Percentiles rank a stretch among this genome's conserved stretches.
These are phyloP conservation scores for Eueremaeus valkanovi DNA, from an alignment of 2,888 invertebrate species.

Conservation along the genomic window DNA sequence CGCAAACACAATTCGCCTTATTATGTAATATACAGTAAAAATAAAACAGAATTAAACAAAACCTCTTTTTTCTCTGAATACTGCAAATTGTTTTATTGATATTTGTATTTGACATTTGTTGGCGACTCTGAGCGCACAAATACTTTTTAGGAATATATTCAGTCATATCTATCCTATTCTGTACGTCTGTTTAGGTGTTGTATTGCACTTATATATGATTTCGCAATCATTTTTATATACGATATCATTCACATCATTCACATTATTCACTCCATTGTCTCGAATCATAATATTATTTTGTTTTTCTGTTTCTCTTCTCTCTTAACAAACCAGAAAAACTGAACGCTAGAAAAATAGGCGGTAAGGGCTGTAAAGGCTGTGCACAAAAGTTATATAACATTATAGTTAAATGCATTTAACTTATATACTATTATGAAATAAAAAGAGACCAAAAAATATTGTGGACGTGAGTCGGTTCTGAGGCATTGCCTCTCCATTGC, in stretches of 20 bases:
- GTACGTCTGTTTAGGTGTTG: too few relatives aligned
- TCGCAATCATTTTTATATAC: too few relatives aligned
- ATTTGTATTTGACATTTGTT: constrained; percentile 2
- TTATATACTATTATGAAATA: not conserved
- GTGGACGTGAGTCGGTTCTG: constrained; percentile 2
- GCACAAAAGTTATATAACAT: constrained; percentile 8
- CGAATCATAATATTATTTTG: too few relatives aligned
- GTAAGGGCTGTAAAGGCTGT: not conserved
- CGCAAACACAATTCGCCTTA: too few relatives aligned
- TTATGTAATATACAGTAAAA: too few relatives aligned
- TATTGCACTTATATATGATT: too few relatives aligned
- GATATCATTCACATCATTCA: too few relatives aligned
- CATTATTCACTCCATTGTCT: too few relatives aligned
- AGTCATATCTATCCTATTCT: too few relatives aligned
- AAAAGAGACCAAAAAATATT: not conserved
- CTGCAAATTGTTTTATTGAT: not conserved
- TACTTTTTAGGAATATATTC: too few relatives aligned
- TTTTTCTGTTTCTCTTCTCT: not conserved
- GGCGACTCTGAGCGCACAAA: too few relatives aligned
- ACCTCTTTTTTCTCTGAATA: not conserved
- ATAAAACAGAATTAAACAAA: too few relatives aligned
- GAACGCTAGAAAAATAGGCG: not conserved
- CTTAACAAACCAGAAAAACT: not conserved
- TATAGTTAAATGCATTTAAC: not conserved
- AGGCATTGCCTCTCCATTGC: constrained; percentile 1